Conservation (phyloP, 2,113 vertebrate genomes). For the Sturnus vulgaris region DNA sequence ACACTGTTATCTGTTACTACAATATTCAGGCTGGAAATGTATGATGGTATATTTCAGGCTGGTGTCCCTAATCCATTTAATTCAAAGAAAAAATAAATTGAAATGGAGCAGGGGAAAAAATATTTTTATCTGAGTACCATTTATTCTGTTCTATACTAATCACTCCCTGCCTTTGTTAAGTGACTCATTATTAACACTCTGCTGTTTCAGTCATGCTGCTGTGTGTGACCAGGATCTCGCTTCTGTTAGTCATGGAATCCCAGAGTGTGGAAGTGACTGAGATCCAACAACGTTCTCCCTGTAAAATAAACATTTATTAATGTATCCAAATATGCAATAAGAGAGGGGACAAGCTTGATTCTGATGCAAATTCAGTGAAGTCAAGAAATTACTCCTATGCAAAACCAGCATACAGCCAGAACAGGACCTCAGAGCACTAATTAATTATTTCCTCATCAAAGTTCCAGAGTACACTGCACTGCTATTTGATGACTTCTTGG, state of each 20-base stretch:
- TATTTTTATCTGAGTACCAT: not conserved
- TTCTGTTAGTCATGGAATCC: conserved; percentile 19
- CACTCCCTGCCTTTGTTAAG: not conserved
- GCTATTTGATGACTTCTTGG: not conserved
- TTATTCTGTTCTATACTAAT: conserved; percentile 8
- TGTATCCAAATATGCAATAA: not conserved
- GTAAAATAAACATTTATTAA: not conserved
- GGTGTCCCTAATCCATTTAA: not conserved
- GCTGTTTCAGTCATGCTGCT: not conserved
- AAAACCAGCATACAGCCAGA: not conserved
- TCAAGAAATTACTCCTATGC: not conserved
- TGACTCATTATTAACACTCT: conserved; percentile 34
- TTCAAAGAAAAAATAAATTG: not conserved
- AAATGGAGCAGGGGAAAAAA: not conserved
- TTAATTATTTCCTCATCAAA: not conserved
- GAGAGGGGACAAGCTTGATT: not conserved
- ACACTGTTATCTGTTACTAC: not conserved
- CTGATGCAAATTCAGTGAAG: not conserved
- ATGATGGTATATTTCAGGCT: not conserved
- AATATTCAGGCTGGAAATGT: not conserved
- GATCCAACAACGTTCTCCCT: not conserved
- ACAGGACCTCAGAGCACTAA: not conserved
- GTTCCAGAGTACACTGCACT: not conserved
- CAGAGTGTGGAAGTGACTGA: not conserved
- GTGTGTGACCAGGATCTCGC: not conserved